A percentile compares a stretch with the other conserved stretches of the same genome.
phyloP scores from a whole-genome alignment of 2,113 vertebrate genomes.

The Sisor rabdophorus region DNA sequence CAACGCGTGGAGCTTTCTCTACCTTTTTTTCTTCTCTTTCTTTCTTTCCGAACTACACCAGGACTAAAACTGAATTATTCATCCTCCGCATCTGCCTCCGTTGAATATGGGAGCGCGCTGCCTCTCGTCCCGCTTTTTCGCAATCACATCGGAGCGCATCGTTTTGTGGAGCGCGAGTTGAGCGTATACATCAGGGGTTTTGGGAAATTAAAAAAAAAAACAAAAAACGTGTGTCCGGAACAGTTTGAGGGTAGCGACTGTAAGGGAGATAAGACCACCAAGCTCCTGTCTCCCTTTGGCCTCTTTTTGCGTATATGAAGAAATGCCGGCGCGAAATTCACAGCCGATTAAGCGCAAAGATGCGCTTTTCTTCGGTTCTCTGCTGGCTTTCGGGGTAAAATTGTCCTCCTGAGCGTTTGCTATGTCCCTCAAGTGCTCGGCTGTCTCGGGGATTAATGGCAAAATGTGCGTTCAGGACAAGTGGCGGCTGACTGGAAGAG shows the following conservation, averaged over 20 bases:
- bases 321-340: constrained; percentile 61
- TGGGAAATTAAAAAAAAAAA: constrained; percentile 13
- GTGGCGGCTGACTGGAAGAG: constrained; percentile 64
- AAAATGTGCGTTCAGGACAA: constrained; percentile 63
- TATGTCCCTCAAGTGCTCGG: constrained; percentile 64
- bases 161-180: constrained; percentile 17
- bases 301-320: constrained; percentile 29
- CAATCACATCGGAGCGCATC: constrained; percentile 6
- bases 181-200: constrained; percentile 29
- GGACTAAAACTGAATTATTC: constrained; percentile 53
- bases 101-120: constrained; percentile 22
- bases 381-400: constrained; percentile 29
- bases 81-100: constrained; percentile 42
- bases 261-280: constrained; percentile 36
- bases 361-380: constrained; percentile 39
- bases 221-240: constrained; percentile 26
- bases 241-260: constrained; percentile 23
- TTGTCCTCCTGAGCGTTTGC: constrained; percentile 39
- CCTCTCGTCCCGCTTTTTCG: neutral
- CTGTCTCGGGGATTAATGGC: constrained; percentile 62
- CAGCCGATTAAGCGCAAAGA: constrained; percentile 36
- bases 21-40: constrained; percentile 3
- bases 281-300: constrained; percentile 6
- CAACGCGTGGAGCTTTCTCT: constrained; percentile 11
- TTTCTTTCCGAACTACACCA: constrained; percentile 37